Percentiles rank a stretch among this genome's conserved stretches.
These are phyloP conservation scores for Microcebus griseorufus DNA, from an alignment of 2,113 vertebrate genomes.

Conservation along the genomic window DNA sequence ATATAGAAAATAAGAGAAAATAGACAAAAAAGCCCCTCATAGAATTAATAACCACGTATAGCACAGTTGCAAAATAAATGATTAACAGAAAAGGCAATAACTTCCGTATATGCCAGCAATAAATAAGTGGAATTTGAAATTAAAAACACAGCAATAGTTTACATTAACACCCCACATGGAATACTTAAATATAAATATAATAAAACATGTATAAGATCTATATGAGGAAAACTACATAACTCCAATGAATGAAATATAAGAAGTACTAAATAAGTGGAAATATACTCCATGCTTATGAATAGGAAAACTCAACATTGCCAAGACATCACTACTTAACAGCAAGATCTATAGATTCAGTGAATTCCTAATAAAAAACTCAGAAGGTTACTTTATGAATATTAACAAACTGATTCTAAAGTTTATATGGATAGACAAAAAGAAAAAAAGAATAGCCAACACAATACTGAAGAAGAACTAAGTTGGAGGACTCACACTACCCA, in stretches of 20 bases:
- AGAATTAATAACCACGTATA: background rate
- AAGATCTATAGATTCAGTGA: background rate
- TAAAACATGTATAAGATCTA: background rate
- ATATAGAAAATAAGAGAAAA: background rate
- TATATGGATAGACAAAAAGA: background rate
- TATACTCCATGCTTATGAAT: background rate
- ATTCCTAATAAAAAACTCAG: background rate
- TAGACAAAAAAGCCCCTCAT: background rate
- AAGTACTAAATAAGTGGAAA: background rate
- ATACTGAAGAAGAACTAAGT: background rate
- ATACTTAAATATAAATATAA: background rate
- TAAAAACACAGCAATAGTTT: background rate
- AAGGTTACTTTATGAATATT: background rate
- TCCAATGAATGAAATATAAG: background rate
- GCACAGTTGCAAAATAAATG: background rate
- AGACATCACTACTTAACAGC: background rate
- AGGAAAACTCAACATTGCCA: background rate
- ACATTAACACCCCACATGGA: background rate
- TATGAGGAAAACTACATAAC: background rate
- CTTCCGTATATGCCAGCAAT: background rate
- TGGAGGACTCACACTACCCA: background rate
- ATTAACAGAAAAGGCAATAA: background rate
- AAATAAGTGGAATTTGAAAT: background rate
- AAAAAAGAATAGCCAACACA: no score
- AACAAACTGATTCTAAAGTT: background rate